Evolutionary conservation across 2,797 vertebrate species (phyloP).

Genomic region (Cyprinella venusta): DNA sequence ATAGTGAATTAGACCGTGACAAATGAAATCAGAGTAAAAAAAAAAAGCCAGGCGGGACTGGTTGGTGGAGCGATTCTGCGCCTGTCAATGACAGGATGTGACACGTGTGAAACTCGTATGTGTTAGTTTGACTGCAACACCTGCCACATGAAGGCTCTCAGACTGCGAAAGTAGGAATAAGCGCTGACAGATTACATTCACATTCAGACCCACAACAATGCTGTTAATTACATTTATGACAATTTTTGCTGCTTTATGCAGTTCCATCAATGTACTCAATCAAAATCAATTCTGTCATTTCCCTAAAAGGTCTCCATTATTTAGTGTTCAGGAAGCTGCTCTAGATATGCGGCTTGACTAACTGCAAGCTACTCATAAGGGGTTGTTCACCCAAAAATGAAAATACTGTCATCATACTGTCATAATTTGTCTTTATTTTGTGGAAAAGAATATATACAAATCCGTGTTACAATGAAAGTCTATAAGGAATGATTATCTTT

Average conservation of each 20-base stretch:
- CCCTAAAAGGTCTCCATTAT: constrained; percentile 23
- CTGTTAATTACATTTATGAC: constrained; percentile 46
- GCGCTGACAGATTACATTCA: constrained; percentile 47
- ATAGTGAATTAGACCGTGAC: constrained; percentile 53
- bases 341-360: not conserved
- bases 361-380: not conserved
- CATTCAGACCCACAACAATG: constrained; percentile 35
- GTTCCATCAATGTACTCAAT: constrained; percentile 32
- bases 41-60: constrained; percentile 20
- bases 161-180: constrained; percentile 38
- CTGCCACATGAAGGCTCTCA: constrained; percentile 48
- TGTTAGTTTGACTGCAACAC: constrained; percentile 46
- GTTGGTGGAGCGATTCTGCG: constrained; percentile 24
- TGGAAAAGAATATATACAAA: not conserved
- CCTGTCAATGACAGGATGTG: constrained; percentile 48
- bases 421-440: not conserved
- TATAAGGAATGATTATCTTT: too few species aligned
- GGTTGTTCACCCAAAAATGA: not conserved
- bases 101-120: constrained; percentile 27
- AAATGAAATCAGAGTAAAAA: constrained; percentile 48
- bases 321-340: not conserved
- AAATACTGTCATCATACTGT: not conserved
- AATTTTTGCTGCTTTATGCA: constrained; percentile 20
- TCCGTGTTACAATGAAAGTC: not conserved
- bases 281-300: constrained; percentile 32